Percentiles rank a stretch among this genome's conserved stretches.
These are phyloP conservation scores for Dorcus parallelipipedus DNA, from an alignment of 2,888 invertebrate genomes.

Conservation along the genomic window DNA sequence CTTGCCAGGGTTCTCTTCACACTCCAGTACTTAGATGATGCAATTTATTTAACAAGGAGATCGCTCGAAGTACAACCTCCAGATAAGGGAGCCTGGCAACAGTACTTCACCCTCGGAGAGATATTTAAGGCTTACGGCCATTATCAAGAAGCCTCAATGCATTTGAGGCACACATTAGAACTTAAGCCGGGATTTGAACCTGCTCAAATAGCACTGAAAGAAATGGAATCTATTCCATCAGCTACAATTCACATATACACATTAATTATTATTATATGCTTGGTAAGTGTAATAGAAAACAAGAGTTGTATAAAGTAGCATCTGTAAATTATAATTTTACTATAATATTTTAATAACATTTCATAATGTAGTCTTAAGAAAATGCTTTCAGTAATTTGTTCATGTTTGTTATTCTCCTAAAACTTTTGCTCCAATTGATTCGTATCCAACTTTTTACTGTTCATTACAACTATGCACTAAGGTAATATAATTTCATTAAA, in stretches of 20 bases:
- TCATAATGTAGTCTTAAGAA: too few species aligned
- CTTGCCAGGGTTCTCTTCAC: constrained; percentile 81
- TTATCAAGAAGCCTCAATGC: constrained; percentile 81
- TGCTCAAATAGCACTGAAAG: constrained; percentile 73
- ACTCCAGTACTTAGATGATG: constrained; percentile 85
- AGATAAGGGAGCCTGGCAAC: constrained; percentile 86
- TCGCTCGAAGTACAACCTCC: constrained; percentile 82
- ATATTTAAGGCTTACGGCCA: constrained; percentile 90
- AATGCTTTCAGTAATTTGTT: too few species aligned
- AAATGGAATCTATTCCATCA: constrained; percentile 77
- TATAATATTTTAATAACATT: too few species aligned
- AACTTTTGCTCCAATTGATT: too few species aligned
- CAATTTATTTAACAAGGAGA: constrained; percentile 79
- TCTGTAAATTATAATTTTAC: too few species aligned
- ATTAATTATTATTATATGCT: constrained; percentile 79
- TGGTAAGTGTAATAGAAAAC: constrained; percentile 55
- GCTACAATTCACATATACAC: constrained; percentile 83
- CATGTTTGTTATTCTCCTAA: too few species aligned
- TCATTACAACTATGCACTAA: too few species aligned
- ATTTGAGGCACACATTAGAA: constrained; percentile 78
- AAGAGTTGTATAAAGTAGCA: too few species aligned
- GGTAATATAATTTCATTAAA: too few species aligned
- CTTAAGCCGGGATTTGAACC: constrained; percentile 83
- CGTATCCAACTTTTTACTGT: too few species aligned
- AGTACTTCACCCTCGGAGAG: constrained; percentile 87